Base-by-base conservation (phyloP, 2,888 invertebrate genomes). In the Agrochola circellaris region DNA sequence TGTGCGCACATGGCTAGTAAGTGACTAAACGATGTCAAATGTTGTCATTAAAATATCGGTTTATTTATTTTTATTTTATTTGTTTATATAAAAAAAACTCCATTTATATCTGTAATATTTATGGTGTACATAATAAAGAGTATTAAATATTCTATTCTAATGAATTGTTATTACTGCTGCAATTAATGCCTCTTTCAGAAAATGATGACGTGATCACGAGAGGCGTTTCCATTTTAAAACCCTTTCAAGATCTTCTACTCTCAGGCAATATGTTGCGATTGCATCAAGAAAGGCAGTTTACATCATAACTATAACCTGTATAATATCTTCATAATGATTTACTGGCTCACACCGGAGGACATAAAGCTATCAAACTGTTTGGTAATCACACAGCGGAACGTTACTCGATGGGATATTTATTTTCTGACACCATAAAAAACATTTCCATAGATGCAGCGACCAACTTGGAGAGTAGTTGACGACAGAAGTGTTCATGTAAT, bases 371-470 rank as follows among this genome's bases (percentile, higher is more conserved):
- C 87, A 81, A 13, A 75, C 54, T 71, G 79, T 84, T 75, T 75
- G 81, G 82, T 81, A 75, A 79, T 79, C 73, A 73, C 69, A 75
- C 66, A 56, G 56, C 79, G 82, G 66, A 45, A 81, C 77, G 68
- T 68, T 42, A 65, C 67, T 77, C 80, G 67, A 81, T 81, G 75
- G 77, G 70, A 75, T 89, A 84, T 89, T 89, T 89, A 89, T 89
- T 88, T 89, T 88, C 85, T 85, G 79, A 87, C 81, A 78, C 86
- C 87, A 89, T 89, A 89, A 89, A 89, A 89, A 89, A 89, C 76
- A 88, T 89, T 88, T 89, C 89, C 87, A 89, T 87, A 87, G 86
- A 86, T 87, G 89, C 84, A 84, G 83, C 87, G 87, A 84, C 87
- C 87, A 79, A 76, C 81, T 82, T 67, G 70, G 72, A 66, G 89